Conservation (phyloP, 2,113 vertebrate species). For the Arvicanthis niloticus region DNA sequence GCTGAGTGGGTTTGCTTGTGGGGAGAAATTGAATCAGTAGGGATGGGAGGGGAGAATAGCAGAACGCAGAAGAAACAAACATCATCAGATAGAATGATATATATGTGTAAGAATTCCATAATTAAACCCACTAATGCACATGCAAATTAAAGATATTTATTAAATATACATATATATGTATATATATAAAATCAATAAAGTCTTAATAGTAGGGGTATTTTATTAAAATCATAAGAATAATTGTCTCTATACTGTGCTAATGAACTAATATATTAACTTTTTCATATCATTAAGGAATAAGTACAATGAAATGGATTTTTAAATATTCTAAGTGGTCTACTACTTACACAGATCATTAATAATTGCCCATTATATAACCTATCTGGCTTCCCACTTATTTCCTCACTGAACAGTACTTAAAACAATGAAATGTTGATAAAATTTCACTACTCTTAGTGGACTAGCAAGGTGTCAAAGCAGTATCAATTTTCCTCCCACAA, state of each 20-base stretch:
- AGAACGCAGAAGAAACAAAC: not conserved
- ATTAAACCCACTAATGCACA: not conserved
- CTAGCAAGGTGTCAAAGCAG: not conserved
- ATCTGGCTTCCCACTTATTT: not conserved
- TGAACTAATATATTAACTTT: not conserved
- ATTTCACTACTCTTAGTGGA: not conserved
- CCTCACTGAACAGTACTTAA: slow-evolving; percentile 9
- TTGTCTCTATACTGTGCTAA: not conserved
- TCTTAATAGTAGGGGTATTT: not conserved
- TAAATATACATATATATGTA: not conserved
- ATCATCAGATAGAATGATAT: not conserved
- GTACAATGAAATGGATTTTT: not conserved
- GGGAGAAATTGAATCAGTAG: not conserved
- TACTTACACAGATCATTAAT: slow-evolving; percentile 4
- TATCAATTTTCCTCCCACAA: not conserved
- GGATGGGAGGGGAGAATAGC: not conserved
- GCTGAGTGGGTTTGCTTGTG: too few species aligned
- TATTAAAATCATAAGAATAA: not conserved
- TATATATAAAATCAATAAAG: not conserved
- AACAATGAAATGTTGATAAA: not conserved
- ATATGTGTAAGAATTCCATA: not conserved
- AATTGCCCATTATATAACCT: not conserved
- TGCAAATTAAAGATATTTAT: not conserved
- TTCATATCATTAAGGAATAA: slow-evolving; percentile 38
- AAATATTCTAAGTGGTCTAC: not conserved